Conservation (phyloP, 2,797 vertebrate species). For the Alcedo atthis region DNA sequence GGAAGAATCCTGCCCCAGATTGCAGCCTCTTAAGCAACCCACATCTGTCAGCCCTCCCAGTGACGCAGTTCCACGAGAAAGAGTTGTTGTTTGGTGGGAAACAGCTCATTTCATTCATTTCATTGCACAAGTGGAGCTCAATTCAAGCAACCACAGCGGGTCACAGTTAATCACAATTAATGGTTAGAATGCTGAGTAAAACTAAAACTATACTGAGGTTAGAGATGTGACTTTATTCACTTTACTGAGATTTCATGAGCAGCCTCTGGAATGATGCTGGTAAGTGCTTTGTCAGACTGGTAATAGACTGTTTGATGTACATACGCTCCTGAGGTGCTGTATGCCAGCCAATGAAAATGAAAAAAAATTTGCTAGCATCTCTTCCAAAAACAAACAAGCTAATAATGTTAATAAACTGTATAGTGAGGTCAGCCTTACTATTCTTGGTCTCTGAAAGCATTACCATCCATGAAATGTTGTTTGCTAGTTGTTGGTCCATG, state of each 20-base stretch:
- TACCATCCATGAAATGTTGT: conserved; percentile 65
- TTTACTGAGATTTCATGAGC: not conserved
- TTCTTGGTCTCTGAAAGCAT: not conserved
- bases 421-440: conserved; percentile 35
- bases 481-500: conserved; percentile 29
- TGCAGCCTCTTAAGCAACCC: not conserved
- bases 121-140: not conserved
- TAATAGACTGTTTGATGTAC: not conserved
- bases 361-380: not conserved
- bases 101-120: not conserved
- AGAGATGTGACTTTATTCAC: not conserved
- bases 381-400: conserved; percentile 14
- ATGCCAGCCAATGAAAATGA: not conserved
- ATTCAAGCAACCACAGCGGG: not conserved
- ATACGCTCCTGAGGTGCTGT: not conserved
- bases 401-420: conserved; percentile 15
- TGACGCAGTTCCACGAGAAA: accelerated
- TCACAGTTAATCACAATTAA: not conserved
- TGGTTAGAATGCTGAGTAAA: not conserved
- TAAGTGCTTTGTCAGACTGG: not conserved
- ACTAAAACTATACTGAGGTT: not conserved
- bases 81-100: not conserved
- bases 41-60: not conserved
- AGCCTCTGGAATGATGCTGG: not conserved
- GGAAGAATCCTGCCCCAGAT: accelerated